These are phyloP conservation scores for Schrankia costaestrigalis DNA, from an alignment of 2,888 invertebrate species.

Conservation along the genomic window DNA sequence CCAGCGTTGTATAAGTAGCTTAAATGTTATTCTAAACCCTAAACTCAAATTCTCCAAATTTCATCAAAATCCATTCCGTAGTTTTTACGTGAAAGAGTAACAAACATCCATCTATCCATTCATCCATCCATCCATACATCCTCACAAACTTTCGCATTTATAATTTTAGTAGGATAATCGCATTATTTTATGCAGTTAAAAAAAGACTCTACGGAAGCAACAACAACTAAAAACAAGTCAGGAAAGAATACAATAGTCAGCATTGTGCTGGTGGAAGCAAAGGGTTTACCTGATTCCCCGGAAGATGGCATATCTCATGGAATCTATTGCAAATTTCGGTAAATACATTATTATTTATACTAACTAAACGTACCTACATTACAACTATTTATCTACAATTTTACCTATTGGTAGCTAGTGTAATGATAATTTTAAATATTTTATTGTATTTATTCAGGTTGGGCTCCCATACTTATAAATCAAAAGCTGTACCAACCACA, in stretches of 20 bases:
- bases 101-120: no score
- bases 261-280: conserved; percentile 62
- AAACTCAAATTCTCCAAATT: no score
- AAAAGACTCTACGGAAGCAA: conserved; percentile 8
- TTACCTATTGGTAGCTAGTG: background rate
- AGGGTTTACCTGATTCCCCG: conserved; percentile 52
- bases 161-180: background rate
- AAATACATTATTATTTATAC: no score
- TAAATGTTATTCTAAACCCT: no score
- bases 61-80: no score
- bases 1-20: no score
- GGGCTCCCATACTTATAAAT: conserved; percentile 54
- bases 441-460: conserved; percentile 42
- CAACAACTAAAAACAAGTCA: conserved; percentile 14
- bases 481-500: conserved; percentile 50
- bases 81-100: no score
- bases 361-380: no score
- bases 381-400: no score
- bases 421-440: background rate
- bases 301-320: conserved; percentile 52
- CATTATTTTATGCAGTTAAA: conserved; percentile 8
- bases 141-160: background rate
- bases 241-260: conserved; percentile 47
- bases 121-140: background rate
- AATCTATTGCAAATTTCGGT: conserved; percentile 63